Evolutionary conservation across 2,888 invertebrate genomes (phyloP), one percentile per base, ranked within the genome.

Genomic region (Tuberolachnus salignus): DNA sequence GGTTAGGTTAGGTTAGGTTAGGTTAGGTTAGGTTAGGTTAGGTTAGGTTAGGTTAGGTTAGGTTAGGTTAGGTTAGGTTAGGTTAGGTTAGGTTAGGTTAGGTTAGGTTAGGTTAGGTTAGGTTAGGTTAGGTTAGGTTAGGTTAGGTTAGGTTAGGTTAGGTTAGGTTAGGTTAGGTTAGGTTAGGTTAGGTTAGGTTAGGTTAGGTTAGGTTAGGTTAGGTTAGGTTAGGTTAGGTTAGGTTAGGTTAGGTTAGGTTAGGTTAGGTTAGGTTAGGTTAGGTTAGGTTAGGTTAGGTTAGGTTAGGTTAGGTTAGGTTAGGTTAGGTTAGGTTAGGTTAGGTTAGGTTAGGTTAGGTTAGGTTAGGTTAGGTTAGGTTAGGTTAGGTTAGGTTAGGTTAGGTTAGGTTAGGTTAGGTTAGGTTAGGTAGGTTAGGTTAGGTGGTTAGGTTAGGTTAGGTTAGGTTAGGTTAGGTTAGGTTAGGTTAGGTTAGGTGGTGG

Each of bases 201-300:
- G 57, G n/a, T n/a, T n/a, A n/a, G 57, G 57, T 13, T 57, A 57
- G 57, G 57, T 57, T 57, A 57, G 57, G 57, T 57, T 57, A 57
- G 57, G 57, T 57, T 23, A 19, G 57, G 57, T 57, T 13, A 19
- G 57, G 57, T 13, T 57, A 19, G 72, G 26, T 72, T 55, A 23
- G 72, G 53, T 42, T 72, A 78, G 69, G 69, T 78, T 72, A 53
- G 78, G 70, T 72, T 72, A 82, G 81, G 82, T 82, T 82, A 81
- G 82, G 82, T 82, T 83, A 80, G 81, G 82, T 6, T 6, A 10
- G 55, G 55, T 55, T 55, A 55, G 44, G n/a, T n/a, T n/a, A n/a
- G n/a, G n/a, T n/a, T n/a, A n/a, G 55, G 55, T 6, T 55, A 55
- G 71, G 66, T 82, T 81, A 80, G 71, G 78, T 51, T 19, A 57